Conservation (phyloP, 2,797 vertebrate genomes). For the Parambassis ranga region DNA sequence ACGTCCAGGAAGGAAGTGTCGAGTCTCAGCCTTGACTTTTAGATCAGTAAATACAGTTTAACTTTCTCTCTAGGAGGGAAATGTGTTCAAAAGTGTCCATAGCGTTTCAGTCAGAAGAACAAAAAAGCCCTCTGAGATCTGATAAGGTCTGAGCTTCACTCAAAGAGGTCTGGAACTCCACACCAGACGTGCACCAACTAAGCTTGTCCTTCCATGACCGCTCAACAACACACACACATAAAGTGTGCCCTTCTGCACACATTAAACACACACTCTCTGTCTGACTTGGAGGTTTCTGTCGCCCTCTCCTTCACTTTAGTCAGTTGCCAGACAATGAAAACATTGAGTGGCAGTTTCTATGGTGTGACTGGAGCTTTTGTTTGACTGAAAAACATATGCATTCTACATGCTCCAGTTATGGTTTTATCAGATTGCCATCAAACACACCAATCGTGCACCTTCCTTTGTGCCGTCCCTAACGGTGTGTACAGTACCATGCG, state of each 20-base stretch:
- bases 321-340: constrained; percentile 83
- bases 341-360: constrained; percentile 75
- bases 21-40: constrained; percentile 38
- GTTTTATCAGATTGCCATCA: constrained; percentile 88
- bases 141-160: constrained; percentile 73
- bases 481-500: constrained; percentile 86
- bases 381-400: constrained; percentile 74
- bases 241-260: constrained; percentile 49
- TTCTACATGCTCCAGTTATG: constrained; percentile 79
- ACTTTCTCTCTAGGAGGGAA: constrained; percentile 41
- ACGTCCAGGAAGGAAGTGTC: constrained; percentile 17
- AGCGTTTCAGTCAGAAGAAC: constrained; percentile 70
- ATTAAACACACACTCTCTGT: constrained; percentile 78
- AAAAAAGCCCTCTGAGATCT: constrained; percentile 63
- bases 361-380: constrained; percentile 76
- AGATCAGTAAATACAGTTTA: constrained; percentile 38
- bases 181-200: constrained; percentile 50
- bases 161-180: constrained; percentile 50
- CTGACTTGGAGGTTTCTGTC: constrained; percentile 71
- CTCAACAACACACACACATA: constrained; percentile 33
- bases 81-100: constrained; percentile 52
- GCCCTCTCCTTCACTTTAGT: constrained; percentile 74
- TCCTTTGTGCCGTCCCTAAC: constrained; percentile 77
- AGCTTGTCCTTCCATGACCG: constrained; percentile 72
- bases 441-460: constrained; percentile 77